Evolutionary conservation across 2,797 vertebrate species (phyloP).

Genomic region (Crenuchus spilurus): DNA sequence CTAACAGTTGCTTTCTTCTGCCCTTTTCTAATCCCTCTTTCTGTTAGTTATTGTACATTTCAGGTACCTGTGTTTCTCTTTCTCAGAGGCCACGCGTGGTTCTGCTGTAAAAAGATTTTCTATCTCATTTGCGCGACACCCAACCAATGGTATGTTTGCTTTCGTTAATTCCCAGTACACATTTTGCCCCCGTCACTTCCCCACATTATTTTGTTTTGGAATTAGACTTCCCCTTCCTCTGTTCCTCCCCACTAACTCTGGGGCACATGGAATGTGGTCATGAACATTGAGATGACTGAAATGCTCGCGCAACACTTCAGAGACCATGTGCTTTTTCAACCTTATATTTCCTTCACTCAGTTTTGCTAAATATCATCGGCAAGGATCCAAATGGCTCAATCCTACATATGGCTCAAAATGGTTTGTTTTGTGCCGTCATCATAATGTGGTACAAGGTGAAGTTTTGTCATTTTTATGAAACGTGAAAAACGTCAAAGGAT

Average conservation of each 20-base stretch:
- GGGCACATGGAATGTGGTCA: constrained; percentile 60
- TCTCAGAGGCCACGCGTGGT: constrained; percentile 92
- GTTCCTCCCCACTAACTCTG: constrained; percentile 24
- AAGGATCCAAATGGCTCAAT: not conserved
- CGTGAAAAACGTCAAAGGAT: not conserved
- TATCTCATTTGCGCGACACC: constrained; percentile 97
- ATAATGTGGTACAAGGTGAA: not conserved
- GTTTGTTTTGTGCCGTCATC: not conserved
- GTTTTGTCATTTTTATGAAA: not conserved
- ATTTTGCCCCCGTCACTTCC: constrained; percentile 62
- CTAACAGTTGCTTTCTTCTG: constrained; percentile 72
- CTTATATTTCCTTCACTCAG: constrained; percentile 4
- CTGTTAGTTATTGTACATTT: constrained; percentile 88
- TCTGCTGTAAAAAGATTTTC: constrained; percentile 97
- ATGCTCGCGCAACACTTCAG: constrained; percentile 46
- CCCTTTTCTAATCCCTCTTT: constrained; percentile 75
- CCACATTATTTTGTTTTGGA: constrained; percentile 73
- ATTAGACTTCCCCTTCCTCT: constrained; percentile 64
- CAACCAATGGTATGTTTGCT: constrained; percentile 96
- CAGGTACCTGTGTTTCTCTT: constrained; percentile 95
- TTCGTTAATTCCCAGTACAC: constrained; percentile 83
- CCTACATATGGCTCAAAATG: too few relatives aligned
- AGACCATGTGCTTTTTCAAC: constrained; percentile 35
- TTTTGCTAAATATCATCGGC: constrained; percentile 6
- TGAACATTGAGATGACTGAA: constrained; percentile 62